Evolutionary conservation across 64 coral and sea anemone species (phyloP), one percentile per base, ranked within the genome.

Genomic region (Catalaphyllia jardinei): DNA sequence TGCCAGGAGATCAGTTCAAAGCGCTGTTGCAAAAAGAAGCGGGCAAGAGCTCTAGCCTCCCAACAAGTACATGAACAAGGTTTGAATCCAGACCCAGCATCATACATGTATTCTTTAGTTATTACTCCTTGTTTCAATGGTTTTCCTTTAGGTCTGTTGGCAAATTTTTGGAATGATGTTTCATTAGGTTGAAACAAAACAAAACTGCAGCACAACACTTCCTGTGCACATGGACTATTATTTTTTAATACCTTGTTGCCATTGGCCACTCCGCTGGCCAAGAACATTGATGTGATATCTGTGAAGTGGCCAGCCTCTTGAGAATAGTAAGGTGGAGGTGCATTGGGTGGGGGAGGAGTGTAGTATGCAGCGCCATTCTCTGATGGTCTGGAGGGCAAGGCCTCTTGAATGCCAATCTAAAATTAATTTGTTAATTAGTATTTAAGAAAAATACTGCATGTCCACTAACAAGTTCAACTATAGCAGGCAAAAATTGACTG

Each of bases 211-310:
- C 2, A 57, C 11, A 16, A 14, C 54, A 14, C 54, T 57, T 57
- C 54, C 15, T 16, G 15, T 14, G 10, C 54, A 57, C 1, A 57
- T 57, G 15, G 10, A 69, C 3, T 46, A 16, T 49, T 4, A 76
- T 27, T 24, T n/a, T 69, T 72, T n/a, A 22, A 0, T 71, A 93
- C 75, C 75, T 81, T 86, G 33, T 52, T 60, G 16, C 60, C 74
- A 4, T 87, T 87, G 50, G 49, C 17, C 46, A 83, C 54, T 14
- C 65, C 63, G 69, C 76, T 92, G 20, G 62, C 94, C 73, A 88
- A 86, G 73, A 96, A 96, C 94, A 96, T 96, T 2, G 94, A 89
- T 19, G 94, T 72, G 52, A 96, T 96, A 52, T 96, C 94, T 78
- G 94, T 87, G 78, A 96, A 96, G 75, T 86, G 84, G 8, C 87